Conservation (phyloP, 1,140 invertebrate genomes). For the Hydropsyche tenuis region DNA sequence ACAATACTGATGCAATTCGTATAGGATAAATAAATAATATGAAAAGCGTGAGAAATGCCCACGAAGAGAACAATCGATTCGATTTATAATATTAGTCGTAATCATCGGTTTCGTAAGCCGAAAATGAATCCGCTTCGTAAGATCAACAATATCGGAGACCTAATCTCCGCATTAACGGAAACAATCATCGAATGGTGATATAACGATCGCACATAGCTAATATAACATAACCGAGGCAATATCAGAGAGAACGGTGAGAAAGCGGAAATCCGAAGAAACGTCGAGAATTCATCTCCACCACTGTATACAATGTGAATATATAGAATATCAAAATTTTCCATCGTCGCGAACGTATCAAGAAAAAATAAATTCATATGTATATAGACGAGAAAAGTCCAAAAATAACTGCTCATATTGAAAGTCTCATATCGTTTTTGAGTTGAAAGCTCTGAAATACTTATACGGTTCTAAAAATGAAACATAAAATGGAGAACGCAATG, state of each 20-base stretch:
- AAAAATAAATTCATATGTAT: no score
- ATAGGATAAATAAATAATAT: no score
- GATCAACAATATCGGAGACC: slow-evolving; percentile 5
- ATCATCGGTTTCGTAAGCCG: background rate
- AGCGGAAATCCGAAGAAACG: background rate
- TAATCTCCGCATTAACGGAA: slow-evolving; percentile 21
- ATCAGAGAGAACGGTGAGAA: background rate
- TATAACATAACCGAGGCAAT: background rate
- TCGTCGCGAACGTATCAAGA: no score
- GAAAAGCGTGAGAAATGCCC: no score
- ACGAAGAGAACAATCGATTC: no score
- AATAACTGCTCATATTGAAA: background rate
- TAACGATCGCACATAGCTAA: background rate
- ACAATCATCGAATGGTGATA: slow-evolving; percentile 15
- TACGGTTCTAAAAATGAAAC: background rate
- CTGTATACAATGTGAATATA: background rate
- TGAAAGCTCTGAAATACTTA: background rate
- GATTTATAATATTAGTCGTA: no score
- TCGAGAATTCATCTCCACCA: background rate
- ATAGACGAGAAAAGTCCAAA: background rate
- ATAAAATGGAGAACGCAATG: background rate
- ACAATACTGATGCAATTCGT: no score
- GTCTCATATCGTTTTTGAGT: background rate
- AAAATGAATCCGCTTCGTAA: slow-evolving; percentile 6
- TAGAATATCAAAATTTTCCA: background rate